These are phyloP conservation scores for Hycleus cichorii DNA, from an alignment of 1,140 invertebrate genomes.

Conservation along the genomic window DNA sequence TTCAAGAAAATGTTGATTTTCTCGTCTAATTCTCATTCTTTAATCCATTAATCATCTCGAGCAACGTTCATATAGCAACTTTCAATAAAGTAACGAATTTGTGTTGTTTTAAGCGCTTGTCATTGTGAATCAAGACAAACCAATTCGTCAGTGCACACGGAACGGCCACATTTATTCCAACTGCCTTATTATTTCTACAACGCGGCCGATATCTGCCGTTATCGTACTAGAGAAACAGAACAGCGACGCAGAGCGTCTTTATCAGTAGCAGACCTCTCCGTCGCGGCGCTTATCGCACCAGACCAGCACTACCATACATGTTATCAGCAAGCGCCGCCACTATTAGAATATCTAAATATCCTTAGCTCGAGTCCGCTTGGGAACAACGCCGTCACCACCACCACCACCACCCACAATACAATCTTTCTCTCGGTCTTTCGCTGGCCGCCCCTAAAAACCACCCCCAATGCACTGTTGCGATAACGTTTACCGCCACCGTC, in stretches of 20 bases:
- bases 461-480: slow-evolving; percentile 33
- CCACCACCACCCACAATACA: slow-evolving; percentile 4
- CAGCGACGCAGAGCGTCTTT: slow-evolving; percentile 35
- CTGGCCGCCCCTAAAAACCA: slow-evolving; percentile 12
- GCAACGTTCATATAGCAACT: too few relatives aligned
- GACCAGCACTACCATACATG: slow-evolving; percentile 38
- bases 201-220: slow-evolving; percentile 30
- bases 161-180: slow-evolving; percentile 17
- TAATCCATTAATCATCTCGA: too few relatives aligned
- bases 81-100: too few relatives aligned
- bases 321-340: slow-evolving; percentile 39
- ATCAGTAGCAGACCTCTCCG: slow-evolving; percentile 36
- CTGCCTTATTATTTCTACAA: slow-evolving; percentile 31
- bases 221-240: slow-evolving; percentile 32
- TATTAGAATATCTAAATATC: slow-evolving; percentile 46
- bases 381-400: slow-evolving; percentile 3
- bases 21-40: too few relatives aligned
- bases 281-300: slow-evolving; percentile 36
- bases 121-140: too few relatives aligned
- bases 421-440: background rate
- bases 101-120: too few relatives aligned
- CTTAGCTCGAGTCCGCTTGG: slow-evolving; percentile 31
- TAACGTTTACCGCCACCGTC: slow-evolving; percentile 31
- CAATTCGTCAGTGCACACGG: background rate
- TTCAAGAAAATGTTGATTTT: too few relatives aligned